Evolutionary conservation across 2,113 vertebrate species (phyloP), one percentile per base, ranked within the genome.

Genomic region (Abramis brama): DNA sequence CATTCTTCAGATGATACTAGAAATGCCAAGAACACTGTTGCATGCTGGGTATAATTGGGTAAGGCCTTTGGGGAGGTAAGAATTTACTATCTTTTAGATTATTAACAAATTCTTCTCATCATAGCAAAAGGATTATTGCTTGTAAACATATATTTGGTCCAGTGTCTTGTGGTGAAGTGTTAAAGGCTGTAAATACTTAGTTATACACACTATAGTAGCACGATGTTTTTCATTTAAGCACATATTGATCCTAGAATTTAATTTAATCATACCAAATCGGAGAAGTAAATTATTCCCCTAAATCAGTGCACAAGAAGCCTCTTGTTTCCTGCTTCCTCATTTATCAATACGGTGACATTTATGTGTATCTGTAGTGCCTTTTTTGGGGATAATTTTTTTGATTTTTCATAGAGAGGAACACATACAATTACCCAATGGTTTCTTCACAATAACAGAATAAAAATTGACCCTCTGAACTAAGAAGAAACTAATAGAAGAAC

Each of bases 241-340:
- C 21, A n/a, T 76, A 43, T 79, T 79, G 75, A 78, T 84, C 73
- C 60, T 74, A n/a, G 9, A 52, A 59, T 57, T n/a, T 7, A 39
- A 82, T 87, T 83, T 17, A 83, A 77, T 45, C 30, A 10, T 50
- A 55, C 30, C 17, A 68, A 82, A 79, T 57, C 2, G 2, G 11
- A 39, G 30, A 59, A 71, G 2, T 39, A 8, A n/a, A 79, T 60
- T 15, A 60, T 79, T 39, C 6, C 76, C 11, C 1, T 79, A 39
- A 79, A 60, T 59, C 52, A n/a, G 19, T 39, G 21, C 55, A 39
- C 30, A 15, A 79, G 8, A 59, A 5, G 0, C 27, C 23, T 39
- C 75, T 55, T 52, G 75, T 60, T 59, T 39, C 15, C 50, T 10
- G 13, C 73, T 75, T 75, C 15, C 19, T 23, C 19, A 27, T 76